These are phyloP conservation scores for Aurelia aurita complex sp. Pacific DNA, from an alignment of 30 jellyfish, hydroid and myxozoan genomes.

Conservation along the genomic window DNA sequence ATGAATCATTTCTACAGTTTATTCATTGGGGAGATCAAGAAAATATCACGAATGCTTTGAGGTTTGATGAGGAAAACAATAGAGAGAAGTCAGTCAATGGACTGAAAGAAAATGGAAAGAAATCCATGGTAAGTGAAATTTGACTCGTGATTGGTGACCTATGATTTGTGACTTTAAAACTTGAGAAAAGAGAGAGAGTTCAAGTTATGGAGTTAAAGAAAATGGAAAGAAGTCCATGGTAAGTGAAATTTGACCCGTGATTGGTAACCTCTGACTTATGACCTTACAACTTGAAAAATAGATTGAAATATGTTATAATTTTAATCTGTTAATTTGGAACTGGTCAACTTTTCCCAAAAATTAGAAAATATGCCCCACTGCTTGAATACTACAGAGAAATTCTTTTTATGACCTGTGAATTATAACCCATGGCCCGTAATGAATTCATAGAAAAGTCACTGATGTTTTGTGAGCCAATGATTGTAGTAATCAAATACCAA, in stretches of 20 bases:
- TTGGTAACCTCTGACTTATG: no score
- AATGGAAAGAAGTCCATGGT: neutral
- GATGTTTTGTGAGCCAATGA: no score
- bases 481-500: no score
- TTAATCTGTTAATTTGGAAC: no score
- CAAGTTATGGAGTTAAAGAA: neutral
- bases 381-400: no score
- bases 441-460: no score
- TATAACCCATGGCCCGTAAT: no score
- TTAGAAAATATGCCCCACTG: no score
- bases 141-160: no score
- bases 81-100: neutral
- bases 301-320: neutral
- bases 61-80: neutral
- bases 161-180: no score
- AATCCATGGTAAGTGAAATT: neutral
- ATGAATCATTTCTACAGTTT: constrained; percentile 82
- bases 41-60: constrained; percentile 28
- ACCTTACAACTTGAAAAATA: neutral
- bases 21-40: constrained; percentile 70
- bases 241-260: neutral
- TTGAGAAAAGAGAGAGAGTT: neutral
- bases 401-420: no score
- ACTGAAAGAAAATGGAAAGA: constrained; percentile 4
- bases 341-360: no score